Evolutionary conservation across 2,797 vertebrate species (phyloP).

Genomic region (Bovichtus variegatus): DNA sequence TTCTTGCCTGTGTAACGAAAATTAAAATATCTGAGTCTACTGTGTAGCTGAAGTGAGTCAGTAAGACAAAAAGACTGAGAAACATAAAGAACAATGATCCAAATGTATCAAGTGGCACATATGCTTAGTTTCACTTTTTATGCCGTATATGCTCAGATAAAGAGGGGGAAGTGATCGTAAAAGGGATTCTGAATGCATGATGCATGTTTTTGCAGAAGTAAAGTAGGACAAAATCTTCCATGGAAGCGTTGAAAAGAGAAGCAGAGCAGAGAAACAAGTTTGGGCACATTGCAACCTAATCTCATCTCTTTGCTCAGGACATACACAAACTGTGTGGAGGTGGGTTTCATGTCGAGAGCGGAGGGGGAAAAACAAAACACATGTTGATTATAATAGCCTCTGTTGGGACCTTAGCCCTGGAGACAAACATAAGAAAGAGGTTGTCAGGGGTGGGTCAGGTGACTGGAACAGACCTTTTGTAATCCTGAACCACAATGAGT

Average conservation of each 20-base stretch:
- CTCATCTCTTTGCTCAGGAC: slow-evolving; percentile 8
- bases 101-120: not conserved
- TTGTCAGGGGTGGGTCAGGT: slow-evolving; percentile 25
- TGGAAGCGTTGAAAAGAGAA: slow-evolving; percentile 44
- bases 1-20: not conserved
- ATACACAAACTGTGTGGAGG: not conserved
- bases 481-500: slow-evolving; percentile 29
- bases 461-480: slow-evolving; percentile 45
- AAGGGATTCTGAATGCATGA: not conserved
- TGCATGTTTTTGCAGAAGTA: slow-evolving; percentile 65
- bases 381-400: slow-evolving; percentile 20
- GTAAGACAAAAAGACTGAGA: not conserved
- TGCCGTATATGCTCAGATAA: not conserved
- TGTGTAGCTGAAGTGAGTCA: not conserved
- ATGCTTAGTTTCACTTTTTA: slow-evolving; percentile 33
- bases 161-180: slow-evolving; percentile 38
- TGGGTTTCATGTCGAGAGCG: slow-evolving; percentile 21
- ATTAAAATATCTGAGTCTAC: not conserved
- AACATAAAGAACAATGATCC: not conserved
- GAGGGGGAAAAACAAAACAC: slow-evolving; percentile 3
- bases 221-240: slow-evolving; percentile 8
- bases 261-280: slow-evolving; percentile 54
- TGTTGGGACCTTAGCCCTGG: slow-evolving; percentile 44
- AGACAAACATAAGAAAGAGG: slow-evolving; percentile 30
- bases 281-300: slow-evolving; percentile 57